Evolutionary conservation across 1,140 invertebrate genomes (phyloP).

Genomic region (Procambarus clarkii): DNA sequence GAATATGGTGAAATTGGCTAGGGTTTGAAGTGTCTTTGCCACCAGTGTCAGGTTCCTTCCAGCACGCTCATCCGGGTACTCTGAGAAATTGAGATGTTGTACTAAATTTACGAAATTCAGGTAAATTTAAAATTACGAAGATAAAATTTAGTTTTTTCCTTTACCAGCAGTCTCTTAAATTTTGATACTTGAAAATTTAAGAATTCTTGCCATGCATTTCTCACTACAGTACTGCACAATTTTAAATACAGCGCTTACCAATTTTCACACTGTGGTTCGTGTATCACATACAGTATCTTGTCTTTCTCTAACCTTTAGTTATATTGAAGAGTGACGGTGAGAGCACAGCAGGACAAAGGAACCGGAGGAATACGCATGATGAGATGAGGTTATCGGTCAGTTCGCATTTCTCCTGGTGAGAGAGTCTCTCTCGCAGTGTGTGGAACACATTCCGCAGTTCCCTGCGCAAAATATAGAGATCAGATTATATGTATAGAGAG

Average conservation of each 20-base stretch:
- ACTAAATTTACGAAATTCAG: not conserved
- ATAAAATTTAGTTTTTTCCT: too few relatives aligned
- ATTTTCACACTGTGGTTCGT: not conserved
- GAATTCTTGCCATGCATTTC: too few relatives aligned
- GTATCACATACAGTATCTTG: too few relatives aligned
- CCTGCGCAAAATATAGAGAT: slow-evolving; percentile 74
- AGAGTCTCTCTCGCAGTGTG: slow-evolving; percentile 87
- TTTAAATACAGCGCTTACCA: not conserved
- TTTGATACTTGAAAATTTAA: too few relatives aligned
- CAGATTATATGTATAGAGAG: too few relatives aligned
- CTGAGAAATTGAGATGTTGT: not conserved
- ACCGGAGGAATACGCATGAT: slow-evolving; percentile 91
- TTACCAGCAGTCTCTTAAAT: too few relatives aligned
- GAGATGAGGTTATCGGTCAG: slow-evolving; percentile 95
- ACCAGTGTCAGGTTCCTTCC: slow-evolving; percentile 94
- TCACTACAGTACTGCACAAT: not conserved
- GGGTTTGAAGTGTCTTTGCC: slow-evolving; percentile 94
- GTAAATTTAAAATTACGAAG: not conserved
- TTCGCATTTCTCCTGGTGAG: slow-evolving; percentile 86
- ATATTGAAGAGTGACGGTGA: slow-evolving; percentile 96
- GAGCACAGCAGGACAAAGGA: slow-evolving; percentile 96
- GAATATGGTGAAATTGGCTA: slow-evolving; percentile 95
- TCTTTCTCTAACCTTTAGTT: slow-evolving; percentile 80
- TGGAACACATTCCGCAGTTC: slow-evolving; percentile 92
- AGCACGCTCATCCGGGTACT: slow-evolving; percentile 94